Percentiles rank a stretch among this genome's conserved stretches.
These are phyloP conservation scores for Danio kyathit DNA, from an alignment of 2,797 vertebrate genomes.

Conservation along the genomic window DNA sequence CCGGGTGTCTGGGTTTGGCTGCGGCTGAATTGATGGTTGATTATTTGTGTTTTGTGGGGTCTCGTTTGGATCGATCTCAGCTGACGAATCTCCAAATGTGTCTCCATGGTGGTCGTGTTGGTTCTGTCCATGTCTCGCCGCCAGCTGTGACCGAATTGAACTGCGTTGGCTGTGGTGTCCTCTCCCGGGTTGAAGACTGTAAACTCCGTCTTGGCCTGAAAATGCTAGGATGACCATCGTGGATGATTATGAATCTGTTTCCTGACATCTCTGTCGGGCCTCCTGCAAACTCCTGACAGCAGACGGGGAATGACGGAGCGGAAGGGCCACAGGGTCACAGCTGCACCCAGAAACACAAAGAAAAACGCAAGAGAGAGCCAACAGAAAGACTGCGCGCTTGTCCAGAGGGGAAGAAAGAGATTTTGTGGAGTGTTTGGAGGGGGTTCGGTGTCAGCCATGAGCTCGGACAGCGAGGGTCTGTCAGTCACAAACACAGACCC, in stretches of 20 bases:
- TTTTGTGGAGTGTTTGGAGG: constrained; percentile 43
- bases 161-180: neutral
- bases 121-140: constrained; percentile 22
- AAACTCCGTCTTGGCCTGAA: constrained; percentile 9
- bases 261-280: constrained; percentile 67
- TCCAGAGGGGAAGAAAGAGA: constrained; percentile 29
- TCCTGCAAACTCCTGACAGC: constrained; percentile 65
- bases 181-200: constrained; percentile 17
- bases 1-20: constrained; percentile 37
- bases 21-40: constrained; percentile 27
- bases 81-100: constrained; percentile 20
- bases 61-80: constrained; percentile 18
- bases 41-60: constrained; percentile 45
- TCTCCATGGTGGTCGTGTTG: constrained; percentile 39
- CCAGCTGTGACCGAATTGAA: constrained; percentile 35
- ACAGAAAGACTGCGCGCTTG: neutral
- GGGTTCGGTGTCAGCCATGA: constrained; percentile 64
- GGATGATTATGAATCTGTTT: constrained; percentile 58
- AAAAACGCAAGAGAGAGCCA: constrained; percentile 52
- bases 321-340: constrained; percentile 67
- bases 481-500: constrained; percentile 66
- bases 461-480: constrained; percentile 66
- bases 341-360: constrained; percentile 55
- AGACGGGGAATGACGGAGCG: constrained; percentile 66
- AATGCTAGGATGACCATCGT: constrained; percentile 46